Base-by-base conservation (phyloP, 2,113 vertebrate species). In the Oncorhynchus nerka region DNA sequence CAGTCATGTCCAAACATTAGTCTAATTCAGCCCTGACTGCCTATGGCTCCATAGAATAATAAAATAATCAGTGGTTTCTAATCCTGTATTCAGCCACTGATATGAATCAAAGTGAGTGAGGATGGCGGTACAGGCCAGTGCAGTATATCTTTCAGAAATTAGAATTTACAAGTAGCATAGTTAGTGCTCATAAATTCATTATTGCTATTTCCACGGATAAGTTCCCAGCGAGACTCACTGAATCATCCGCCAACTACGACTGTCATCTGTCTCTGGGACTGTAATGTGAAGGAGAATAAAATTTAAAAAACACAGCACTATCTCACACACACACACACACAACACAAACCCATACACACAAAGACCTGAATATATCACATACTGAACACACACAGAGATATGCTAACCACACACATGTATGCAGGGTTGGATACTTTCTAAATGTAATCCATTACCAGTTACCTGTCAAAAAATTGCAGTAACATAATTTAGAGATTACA, bases 301-400 rank as follows among this genome's bases (percentile, higher is more conserved):
- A 12, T 85, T 88, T 85, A 84, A 26, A 55, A 74, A 1, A 5
- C 76, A 90, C 85, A 80, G 79, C 85, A 24, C 51, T n/a, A n/a
- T n/a, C n/a, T n/a, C n/a, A n/a, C n/a, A n/a, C 55, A 57, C 55
- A 62, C 13, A 67, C 55, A 66, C 48, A 65, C 5, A 34, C 9
- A 16, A 0, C 22, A 39, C 55, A 64, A 57, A 73, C 48, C 4
- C 30, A 39, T 34, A 64, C 19, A n/a, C 55, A 45, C 51, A 76
- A 20, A 70, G 67, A 68, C 67, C 39, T 19, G 74, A 26, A 62
- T 70, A 11, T 9, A 71, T 34, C n/a, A 16, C 15, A 61, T 8
- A 16, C 15, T n/a, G n/a, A 20, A 61, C n/a, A 28, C 75, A 74
- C 45, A 28, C n/a, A 15, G n/a, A 70, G 3, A 16, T 39, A 39